Percentiles rank a stretch among this genome's conserved stretches.
Evolutionary conservation across 2,113 vertebrate species (phyloP).

Genomic region (Silurus glanis): DNA sequence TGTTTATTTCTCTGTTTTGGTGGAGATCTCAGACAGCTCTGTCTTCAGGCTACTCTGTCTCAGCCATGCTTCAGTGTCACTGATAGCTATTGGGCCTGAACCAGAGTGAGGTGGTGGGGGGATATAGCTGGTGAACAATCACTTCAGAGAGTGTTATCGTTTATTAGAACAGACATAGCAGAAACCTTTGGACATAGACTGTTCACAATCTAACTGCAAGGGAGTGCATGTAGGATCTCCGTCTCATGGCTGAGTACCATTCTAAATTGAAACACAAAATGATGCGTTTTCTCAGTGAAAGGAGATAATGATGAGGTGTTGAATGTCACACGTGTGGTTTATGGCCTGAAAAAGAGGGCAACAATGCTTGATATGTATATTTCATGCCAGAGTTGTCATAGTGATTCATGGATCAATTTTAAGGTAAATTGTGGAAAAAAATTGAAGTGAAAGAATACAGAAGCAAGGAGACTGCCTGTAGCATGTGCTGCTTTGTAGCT

Average conservation of each 20-base stretch:
- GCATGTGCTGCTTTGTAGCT: conserved; percentile 54
- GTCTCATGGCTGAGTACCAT: conserved; percentile 16
- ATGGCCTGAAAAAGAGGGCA: background rate
- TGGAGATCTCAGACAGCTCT: conserved; percentile 20
- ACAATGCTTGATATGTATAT: conserved; percentile 15
- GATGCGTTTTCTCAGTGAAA: background rate
- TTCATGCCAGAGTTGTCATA: background rate
- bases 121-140: conserved; percentile 41
- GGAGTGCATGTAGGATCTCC: background rate
- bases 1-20: conserved; percentile 13
- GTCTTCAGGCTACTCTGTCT: conserved; percentile 36
- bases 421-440: background rate
- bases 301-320: background rate
- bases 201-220: conserved; percentile 11
- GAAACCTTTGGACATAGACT: conserved; percentile 34
- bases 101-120: background rate
- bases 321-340: background rate
- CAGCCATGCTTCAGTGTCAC: conserved; percentile 47
- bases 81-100: conserved; percentile 21
- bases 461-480: conserved; percentile 43
- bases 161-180: conserved; percentile 49
- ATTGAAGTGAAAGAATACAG: conserved; percentile 52
- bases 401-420: background rate
- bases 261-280: conserved; percentile 8
- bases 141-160: conserved; percentile 43